These are phyloP conservation scores for Phylloscopus trochilus DNA, from an alignment of 2,113 vertebrate genomes.

Conservation along the genomic window DNA sequence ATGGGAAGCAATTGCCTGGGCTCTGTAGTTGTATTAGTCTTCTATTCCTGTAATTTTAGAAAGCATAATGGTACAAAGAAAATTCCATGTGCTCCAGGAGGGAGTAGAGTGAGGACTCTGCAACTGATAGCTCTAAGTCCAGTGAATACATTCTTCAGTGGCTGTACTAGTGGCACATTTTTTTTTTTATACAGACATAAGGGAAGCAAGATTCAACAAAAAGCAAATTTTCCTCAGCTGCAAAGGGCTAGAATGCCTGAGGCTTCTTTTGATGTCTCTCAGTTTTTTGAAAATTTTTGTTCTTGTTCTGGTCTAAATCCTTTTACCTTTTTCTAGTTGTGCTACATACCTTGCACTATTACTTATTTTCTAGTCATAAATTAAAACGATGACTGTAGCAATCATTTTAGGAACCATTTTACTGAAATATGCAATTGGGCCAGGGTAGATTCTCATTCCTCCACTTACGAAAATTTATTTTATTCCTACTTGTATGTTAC, in stretches of 20 bases:
- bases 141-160: neutral
- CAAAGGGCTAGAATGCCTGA: neutral
- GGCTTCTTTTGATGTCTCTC: neutral
- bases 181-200: neutral
- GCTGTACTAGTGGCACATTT: neutral
- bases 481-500: neutral
- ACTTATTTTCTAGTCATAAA: neutral
- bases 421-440: neutral
- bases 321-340: neutral
- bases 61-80: neutral
- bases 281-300: constrained; percentile 1
- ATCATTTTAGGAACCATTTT: neutral
- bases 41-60: neutral
- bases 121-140: neutral
- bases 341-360: neutral
- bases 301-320: neutral
- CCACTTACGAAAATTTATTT: neutral
- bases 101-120: neutral
- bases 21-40: neutral
- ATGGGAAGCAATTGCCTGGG: neutral
- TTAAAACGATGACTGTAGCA: neutral
- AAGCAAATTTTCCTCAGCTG: neutral
- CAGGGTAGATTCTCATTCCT: neutral
- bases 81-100: neutral
- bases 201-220: neutral